phyloP scores from a whole-genome alignment of 2,113 vertebrate species.

The Nipponia nippon region DNA sequence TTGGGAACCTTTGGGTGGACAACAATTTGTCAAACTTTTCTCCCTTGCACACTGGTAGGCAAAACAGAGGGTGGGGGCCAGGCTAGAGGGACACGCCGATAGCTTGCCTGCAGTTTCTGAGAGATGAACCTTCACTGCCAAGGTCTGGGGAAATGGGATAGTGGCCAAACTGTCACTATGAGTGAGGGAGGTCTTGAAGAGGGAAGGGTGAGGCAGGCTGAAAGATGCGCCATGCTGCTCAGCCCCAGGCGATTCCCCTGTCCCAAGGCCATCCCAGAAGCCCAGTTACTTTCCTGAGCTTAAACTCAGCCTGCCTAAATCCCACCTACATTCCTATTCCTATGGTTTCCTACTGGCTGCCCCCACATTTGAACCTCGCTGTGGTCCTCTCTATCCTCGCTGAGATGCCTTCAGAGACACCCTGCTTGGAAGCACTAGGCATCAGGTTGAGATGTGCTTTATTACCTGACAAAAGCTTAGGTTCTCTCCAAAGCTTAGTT shows the following conservation, averaged over 20 bases:
- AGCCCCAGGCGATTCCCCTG: background rate
- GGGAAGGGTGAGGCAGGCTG: background rate
- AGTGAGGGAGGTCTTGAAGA: background rate
- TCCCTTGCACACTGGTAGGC: background rate
- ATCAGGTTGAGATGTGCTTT: background rate
- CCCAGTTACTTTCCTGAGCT: background rate
- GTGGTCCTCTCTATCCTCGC: background rate
- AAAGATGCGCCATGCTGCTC: background rate
- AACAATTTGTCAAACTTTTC: conserved; percentile 15
- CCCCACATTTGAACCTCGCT: background rate
- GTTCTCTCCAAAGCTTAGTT: background rate
- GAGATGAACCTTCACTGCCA: background rate
- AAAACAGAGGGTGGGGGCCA: background rate
- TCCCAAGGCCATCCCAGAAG: background rate
- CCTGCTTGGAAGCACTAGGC: background rate
- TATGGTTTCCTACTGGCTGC: background rate
- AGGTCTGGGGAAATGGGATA: background rate
- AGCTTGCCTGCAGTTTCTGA: background rate
- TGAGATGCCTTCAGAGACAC: conserved; percentile 30
- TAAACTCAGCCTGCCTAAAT: background rate
- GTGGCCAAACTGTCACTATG: background rate
- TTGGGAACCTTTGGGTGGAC: background rate
- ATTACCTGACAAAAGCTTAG: background rate
- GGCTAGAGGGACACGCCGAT: background rate
- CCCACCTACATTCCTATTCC: background rate